Conservation (phyloP, 2,113 vertebrate species). For the Physeter macrocephalus region DNA sequence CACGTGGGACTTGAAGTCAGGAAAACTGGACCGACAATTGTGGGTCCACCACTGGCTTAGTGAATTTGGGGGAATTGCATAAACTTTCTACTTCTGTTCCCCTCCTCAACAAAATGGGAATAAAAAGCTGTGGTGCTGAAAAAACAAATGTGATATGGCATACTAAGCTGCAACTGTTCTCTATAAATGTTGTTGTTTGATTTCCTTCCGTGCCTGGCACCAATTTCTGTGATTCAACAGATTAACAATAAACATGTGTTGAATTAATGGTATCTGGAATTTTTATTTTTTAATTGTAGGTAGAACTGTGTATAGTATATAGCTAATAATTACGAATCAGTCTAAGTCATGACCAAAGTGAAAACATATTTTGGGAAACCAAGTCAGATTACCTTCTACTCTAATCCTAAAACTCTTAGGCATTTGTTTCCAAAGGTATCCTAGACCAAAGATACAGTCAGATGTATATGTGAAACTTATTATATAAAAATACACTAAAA, state of each 20-base stretch:
- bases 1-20: neutral
- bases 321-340: neutral
- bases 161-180: neutral
- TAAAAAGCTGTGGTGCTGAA: neutral
- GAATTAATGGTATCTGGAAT: neutral
- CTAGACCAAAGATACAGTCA: neutral
- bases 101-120: neutral
- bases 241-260: neutral
- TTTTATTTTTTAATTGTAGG: neutral
- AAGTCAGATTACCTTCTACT: neutral
- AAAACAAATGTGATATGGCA: neutral
- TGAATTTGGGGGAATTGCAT: neutral
- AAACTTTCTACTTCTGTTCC: neutral
- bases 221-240: neutral
- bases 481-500: neutral
- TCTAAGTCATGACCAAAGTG: neutral
- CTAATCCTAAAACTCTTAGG: neutral
- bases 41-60: neutral
- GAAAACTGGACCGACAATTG: neutral
- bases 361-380: neutral
- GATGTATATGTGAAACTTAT: neutral
- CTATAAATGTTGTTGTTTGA: neutral
- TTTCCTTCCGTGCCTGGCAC: neutral
- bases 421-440: neutral
- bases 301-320: neutral